A percentile compares a stretch with the other conserved stretches of the same genome.
Conservation (phyloP, 1,140 invertebrate species). For the Drosophila pruinosa region DNA sequence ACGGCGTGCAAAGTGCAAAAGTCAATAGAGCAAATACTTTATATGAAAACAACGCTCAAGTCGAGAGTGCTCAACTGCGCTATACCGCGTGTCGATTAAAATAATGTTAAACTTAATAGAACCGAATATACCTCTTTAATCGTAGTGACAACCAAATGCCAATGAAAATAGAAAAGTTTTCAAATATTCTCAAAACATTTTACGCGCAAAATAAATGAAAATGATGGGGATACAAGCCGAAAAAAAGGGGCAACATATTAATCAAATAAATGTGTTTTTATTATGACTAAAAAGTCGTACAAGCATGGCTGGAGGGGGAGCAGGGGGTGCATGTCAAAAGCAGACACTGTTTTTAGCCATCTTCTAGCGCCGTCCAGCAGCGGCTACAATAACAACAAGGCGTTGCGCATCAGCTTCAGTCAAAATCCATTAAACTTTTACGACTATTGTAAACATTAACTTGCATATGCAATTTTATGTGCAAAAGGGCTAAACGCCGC, state of each 20-base stretch:
- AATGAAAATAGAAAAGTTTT: slow-evolving; percentile 26
- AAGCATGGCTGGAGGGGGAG: not conserved
- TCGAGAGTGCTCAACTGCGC: too few relatives aligned
- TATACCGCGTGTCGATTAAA: too few relatives aligned
- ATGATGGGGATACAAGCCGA: not conserved
- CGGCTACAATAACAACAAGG: not conserved
- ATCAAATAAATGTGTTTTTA: slow-evolving; percentile 60
- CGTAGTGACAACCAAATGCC: slow-evolving; percentile 16
- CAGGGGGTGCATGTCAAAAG: not conserved
- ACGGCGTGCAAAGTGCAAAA: slow-evolving; percentile 25
- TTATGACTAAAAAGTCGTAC: slow-evolving; percentile 30
- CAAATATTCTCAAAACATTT: slow-evolving; percentile 38
- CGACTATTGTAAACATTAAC: slow-evolving; percentile 74
- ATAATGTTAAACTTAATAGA: too few relatives aligned
- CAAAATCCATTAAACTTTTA: slow-evolving; percentile 76
- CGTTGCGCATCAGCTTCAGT: not conserved
- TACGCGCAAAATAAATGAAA: slow-evolving; percentile 3
- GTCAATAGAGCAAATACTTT: slow-evolving; percentile 24
- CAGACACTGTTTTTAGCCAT: not conserved
- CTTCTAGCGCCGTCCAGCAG: not conserved
- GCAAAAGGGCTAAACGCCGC: slow-evolving; percentile 39
- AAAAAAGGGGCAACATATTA: slow-evolving; percentile 34
- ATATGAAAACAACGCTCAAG: too few relatives aligned
- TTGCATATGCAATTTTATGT: slow-evolving; percentile 75
- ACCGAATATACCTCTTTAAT: too few relatives aligned